Base-by-base conservation (phyloP, 2,888 invertebrate genomes). In the Caenorhabditis afra region DNA sequence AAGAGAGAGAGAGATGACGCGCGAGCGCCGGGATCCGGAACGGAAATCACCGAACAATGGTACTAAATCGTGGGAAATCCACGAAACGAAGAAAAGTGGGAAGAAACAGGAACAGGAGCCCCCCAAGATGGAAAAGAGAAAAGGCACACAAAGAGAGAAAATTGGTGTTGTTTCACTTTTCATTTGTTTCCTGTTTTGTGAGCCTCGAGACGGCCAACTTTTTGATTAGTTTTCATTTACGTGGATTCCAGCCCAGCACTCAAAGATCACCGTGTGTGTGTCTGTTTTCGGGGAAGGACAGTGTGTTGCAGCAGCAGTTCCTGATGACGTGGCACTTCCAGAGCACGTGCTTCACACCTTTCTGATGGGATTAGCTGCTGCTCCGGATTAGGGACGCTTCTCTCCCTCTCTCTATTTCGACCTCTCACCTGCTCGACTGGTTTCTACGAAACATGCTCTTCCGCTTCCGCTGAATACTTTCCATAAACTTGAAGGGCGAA, bases 371-470 rank as follows among this genome's bases (percentile, higher is more conserved):
- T 57, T 57, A 61, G 18, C n/a, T 29, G 12, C n/a, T n/a, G 16
- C 12, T 35, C n/a, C n/a, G 47, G 49, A 44, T 47, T 61, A 35
- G 41, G 29, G 59, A n/a, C 20, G n/a, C 14, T 4, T 41, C 20
- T 58, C 12, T 39, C 12, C 3, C 41, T 58, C 18, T 12, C 35
- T 20, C 5, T 37, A 8, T 50, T 14, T 20, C 23, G 52, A 7
- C 29, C 29, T 7, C 58, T 53, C 35, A 77, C 77, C 77, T 77
- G 77, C 77, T 77, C 57, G 77, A 77, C 53, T 77, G 77, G 59
- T 77, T 77, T 39, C 77, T 45, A n/a, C 66, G 62, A 66, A 77
- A 77, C 70, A 77, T 77, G 47, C 59, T 76, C 58, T 68, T 62
- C 68, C 76, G 62, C 35, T 64, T 74, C 50, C 65, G n/a, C 18